A percentile compares a stretch with the other conserved stretches of the same genome.
Evolutionary conservation across 37 sponge, comb jelly and placozoan genomes (phyloP).

Genomic region (Aplysina aerophoba): DNA sequence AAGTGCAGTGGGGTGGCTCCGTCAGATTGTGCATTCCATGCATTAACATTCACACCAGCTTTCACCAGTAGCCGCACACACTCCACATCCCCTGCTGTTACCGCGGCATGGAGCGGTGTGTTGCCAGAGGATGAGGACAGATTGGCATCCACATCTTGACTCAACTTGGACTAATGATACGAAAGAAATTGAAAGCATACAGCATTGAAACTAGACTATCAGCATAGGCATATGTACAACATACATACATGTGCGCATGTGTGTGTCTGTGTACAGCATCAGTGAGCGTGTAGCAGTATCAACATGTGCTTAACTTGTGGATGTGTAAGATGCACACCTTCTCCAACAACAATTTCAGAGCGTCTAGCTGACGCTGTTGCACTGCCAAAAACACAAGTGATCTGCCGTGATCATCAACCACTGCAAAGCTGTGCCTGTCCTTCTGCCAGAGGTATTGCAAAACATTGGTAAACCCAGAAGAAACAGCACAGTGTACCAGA

Average conservation of each 20-base stretch:
- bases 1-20: conserved; percentile 46
- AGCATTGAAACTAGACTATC: too few relatives aligned
- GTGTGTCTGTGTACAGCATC: too few relatives aligned
- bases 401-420: conserved; percentile 8
- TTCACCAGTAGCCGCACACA: conserved; percentile 7
- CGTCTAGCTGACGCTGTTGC: not conserved
- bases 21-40: conserved; percentile 38
- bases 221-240: too few relatives aligned
- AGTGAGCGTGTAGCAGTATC: too few relatives aligned
- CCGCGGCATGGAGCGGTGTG: conserved; percentile 40
- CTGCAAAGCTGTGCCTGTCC: not conserved
- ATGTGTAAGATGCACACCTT: not conserved
- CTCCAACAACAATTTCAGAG: conserved; percentile 10
- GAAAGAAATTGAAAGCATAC: not conserved
- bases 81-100: conserved; percentile 1
- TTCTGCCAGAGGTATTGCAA: not conserved
- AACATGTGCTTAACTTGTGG: too few relatives aligned
- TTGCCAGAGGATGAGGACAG: conserved; percentile 6
- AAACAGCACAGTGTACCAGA: not conserved
- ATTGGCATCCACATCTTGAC: not conserved
- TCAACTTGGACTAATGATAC: not conserved
- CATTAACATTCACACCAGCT: conserved; percentile 10
- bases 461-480: not conserved
- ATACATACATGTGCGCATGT: too few relatives aligned
- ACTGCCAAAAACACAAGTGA: conserved; percentile 20